phyloP scores from a whole-genome alignment of 1,140 invertebrate species.

The Zophobas morio region DNA sequence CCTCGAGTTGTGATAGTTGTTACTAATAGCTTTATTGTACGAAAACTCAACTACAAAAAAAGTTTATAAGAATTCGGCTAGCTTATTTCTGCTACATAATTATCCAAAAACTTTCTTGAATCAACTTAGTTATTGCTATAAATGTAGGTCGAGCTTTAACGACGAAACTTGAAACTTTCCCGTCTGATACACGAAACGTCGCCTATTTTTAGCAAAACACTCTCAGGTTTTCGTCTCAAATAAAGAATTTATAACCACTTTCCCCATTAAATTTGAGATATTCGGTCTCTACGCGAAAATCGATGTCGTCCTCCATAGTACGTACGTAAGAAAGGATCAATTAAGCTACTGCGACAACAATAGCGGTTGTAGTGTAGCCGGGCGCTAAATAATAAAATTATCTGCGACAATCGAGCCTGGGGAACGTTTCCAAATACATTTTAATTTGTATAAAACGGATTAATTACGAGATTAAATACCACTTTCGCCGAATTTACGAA shows the following conservation, averaged over 20 bases:
- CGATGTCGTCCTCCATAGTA: slow-evolving; percentile 19
- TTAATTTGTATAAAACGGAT: slow-evolving; percentile 2
- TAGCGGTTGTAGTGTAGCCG: not conserved
- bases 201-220: slow-evolving; percentile 19
- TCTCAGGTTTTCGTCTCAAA: slow-evolving; percentile 18
- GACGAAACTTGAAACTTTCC: slow-evolving; percentile 8
- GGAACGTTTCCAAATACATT: not conserved
- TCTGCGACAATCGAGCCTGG: not conserved
- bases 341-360: not conserved
- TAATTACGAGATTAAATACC: slow-evolving; percentile 1
- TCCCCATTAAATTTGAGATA: slow-evolving; percentile 3
- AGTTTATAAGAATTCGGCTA: no score
- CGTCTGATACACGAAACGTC: slow-evolving; percentile 17
- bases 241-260: slow-evolving; percentile 36
- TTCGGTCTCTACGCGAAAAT: slow-evolving; percentile 10
- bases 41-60: no score
- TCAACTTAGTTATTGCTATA: no score
- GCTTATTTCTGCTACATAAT: not conserved
- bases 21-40: no score
- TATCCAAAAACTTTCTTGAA: not conserved
- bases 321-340: not conserved
- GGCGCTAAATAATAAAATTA: not conserved
- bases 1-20: not conserved
- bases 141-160: not conserved
- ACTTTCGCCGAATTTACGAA: not conserved